Evolutionary conservation across 30 jellyfish, hydroid and myxozoan species (phyloP).

Genomic region (Aurelia sp.): DNA sequence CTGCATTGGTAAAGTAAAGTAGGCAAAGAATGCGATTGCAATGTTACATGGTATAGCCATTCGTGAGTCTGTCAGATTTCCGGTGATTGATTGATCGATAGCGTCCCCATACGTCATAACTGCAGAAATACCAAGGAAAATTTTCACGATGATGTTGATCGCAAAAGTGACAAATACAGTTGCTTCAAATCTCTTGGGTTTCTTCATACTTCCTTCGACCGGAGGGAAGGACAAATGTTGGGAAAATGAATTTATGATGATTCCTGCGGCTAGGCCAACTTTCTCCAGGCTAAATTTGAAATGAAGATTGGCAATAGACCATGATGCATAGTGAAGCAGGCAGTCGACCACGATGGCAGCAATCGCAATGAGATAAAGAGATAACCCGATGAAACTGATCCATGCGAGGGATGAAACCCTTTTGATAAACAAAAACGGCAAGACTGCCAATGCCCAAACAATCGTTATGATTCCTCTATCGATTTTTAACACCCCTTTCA

Average conservation of each 20-base stretch:
- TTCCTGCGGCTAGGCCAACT: constrained; percentile 77
- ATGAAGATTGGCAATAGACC: constrained; percentile 56
- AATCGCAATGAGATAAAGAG: constrained; percentile 51
- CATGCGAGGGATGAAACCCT: constrained; percentile 82
- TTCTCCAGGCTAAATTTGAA: constrained; percentile 20
- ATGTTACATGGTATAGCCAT: constrained; percentile 40
- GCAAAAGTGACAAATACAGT: constrained; percentile 45
- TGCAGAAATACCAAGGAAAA: constrained; percentile 69
- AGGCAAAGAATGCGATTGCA: constrained; percentile 73
- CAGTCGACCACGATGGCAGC: constrained; percentile 48
- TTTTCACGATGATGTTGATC: constrained; percentile 42
- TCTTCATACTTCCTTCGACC: constrained; percentile 83
- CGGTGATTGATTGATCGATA: constrained; percentile 58
- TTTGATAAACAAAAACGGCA: constrained; percentile 73
- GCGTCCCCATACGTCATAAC: constrained; percentile 52
- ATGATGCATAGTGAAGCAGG: not conserved
- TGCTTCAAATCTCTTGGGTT: constrained; percentile 40
- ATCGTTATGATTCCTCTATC: constrained; percentile 41
- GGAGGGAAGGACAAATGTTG: constrained; percentile 84
- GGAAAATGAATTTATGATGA: constrained; percentile 72
- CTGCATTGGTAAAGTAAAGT: constrained; percentile 79
- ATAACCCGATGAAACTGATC: constrained; percentile 78
- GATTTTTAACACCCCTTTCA: not conserved
- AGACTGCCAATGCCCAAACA: constrained; percentile 69
- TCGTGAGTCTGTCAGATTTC: constrained; percentile 28